Conservation (phyloP, 2,888 invertebrate species). For the Cosmorhoe ocellata region DNA sequence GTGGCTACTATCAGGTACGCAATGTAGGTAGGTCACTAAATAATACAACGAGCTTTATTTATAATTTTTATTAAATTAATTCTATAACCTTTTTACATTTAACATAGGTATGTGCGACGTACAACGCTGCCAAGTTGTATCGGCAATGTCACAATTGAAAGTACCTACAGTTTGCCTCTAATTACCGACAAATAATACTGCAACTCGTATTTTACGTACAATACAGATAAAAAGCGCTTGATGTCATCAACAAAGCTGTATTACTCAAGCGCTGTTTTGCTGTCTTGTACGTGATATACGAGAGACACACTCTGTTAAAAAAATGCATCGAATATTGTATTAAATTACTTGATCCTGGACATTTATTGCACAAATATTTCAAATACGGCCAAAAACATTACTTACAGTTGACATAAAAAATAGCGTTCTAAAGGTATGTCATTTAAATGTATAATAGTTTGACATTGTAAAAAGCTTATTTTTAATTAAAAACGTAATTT, state of each 20-base stretch:
- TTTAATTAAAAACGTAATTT: no score
- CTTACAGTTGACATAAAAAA: no score
- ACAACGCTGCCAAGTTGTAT: slow-evolving; percentile 68
- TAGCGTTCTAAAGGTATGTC: no score
- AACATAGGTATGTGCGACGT: slow-evolving; percentile 79
- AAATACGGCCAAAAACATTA: no score
- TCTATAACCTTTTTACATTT: slow-evolving; percentile 81
- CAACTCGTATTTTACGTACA: slow-evolving; percentile 18
- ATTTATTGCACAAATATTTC: no score
- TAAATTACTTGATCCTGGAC: no score
- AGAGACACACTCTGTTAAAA: slow-evolving; percentile 11
- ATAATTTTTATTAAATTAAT: slow-evolving; percentile 83
- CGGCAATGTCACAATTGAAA: slow-evolving; percentile 54
- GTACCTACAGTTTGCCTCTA: slow-evolving; percentile 77
- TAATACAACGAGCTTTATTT: slow-evolving; percentile 54
- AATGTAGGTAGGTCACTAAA: slow-evolving; percentile 1
- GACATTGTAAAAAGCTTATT: no score
- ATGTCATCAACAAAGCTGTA: slow-evolving; percentile 14
- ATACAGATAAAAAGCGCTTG: slow-evolving; percentile 24
- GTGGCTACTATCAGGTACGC: no score
- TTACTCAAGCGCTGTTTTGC: slow-evolving; percentile 17
- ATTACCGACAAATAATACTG: slow-evolving; percentile 57
- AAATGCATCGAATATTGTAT: background rate
- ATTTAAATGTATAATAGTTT: no score
- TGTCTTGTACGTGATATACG: slow-evolving; percentile 4